Percentiles rank a stretch among this genome's conserved stretches.
These are phyloP conservation scores for Lacanobia oleracea DNA, from an alignment of 2,888 invertebrate genomes.

Conservation along the genomic window DNA sequence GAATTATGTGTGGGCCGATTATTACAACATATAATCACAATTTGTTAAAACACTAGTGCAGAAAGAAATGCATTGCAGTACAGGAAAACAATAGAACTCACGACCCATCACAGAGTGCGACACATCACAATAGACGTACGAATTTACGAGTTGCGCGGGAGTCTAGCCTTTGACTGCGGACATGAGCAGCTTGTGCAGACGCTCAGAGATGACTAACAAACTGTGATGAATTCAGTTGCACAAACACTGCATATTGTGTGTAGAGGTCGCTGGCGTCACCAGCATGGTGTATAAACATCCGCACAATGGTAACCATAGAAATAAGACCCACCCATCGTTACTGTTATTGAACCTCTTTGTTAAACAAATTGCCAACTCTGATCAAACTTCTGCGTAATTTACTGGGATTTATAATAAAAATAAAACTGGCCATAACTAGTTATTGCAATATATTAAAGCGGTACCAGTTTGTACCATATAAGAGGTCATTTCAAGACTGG, in stretches of 20 bases:
- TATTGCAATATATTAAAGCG: constrained; percentile 26
- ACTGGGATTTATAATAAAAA: constrained; percentile 19
- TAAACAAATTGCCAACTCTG: constrained; percentile 13
- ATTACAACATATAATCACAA: constrained; percentile 2
- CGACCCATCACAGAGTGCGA: constrained; percentile 74
- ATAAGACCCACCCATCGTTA: constrained; percentile 53
- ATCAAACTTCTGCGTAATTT: constrained; percentile 13
- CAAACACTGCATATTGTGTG: constrained; percentile 32
- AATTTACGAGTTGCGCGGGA: constrained; percentile 41
- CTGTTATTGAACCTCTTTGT: constrained; percentile 32
- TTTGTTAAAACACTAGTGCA: constrained; percentile 34
- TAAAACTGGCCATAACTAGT: constrained; percentile 35
- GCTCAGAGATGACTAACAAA: constrained; percentile 64
- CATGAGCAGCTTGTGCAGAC: constrained; percentile 51
- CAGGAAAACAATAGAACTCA: constrained; percentile 69
- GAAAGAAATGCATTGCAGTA: constrained; percentile 20
- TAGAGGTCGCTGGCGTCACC: constrained; percentile 59
- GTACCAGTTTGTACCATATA: constrained; percentile 28
- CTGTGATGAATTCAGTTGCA: constrained; percentile 34
- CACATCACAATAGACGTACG: constrained; percentile 64
- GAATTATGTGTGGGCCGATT: constrained; percentile 20
- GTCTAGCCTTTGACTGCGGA: neutral
- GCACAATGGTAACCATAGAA: constrained; percentile 47
- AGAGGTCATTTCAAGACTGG: constrained; percentile 43
- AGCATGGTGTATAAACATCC: constrained; percentile 43